Evolutionary conservation across 2,797 vertebrate genomes (phyloP).

Genomic region (Chelon labrosus): DNA sequence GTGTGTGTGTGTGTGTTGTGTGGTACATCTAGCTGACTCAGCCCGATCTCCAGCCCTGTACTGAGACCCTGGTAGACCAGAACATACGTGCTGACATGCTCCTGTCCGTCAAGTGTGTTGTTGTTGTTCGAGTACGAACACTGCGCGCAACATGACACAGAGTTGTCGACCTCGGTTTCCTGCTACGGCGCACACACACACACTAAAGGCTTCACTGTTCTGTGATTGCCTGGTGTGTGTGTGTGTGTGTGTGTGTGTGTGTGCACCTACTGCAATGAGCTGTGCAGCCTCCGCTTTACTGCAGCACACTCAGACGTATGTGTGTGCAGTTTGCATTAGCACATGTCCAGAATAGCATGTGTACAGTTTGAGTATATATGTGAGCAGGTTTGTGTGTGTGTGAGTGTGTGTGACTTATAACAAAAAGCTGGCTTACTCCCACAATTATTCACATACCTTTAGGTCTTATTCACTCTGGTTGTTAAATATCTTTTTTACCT

Average conservation of each 20-base stretch:
- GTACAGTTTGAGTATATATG: background rate
- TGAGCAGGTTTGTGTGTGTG: slow-evolving; percentile 15
- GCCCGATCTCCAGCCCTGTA: slow-evolving; percentile 76
- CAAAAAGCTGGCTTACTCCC: too few relatives aligned
- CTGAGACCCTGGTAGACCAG: slow-evolving; percentile 74
- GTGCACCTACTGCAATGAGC: slow-evolving; percentile 13
- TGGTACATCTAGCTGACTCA: slow-evolving; percentile 70
- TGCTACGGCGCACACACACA: slow-evolving; percentile 1
- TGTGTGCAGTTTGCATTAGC: slow-evolving; percentile 32
- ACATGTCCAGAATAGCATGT: slow-evolving; percentile 26
- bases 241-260: slow-evolving; percentile 16
- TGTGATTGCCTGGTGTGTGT: slow-evolving; percentile 3
- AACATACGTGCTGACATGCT: slow-evolving; percentile 63
- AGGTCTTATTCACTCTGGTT: background rate
- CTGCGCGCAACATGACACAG: slow-evolving; percentile 12
- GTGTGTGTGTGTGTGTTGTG: slow-evolving; percentile 35
- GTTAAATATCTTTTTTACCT: background rate
- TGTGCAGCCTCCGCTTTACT: slow-evolving; percentile 14
- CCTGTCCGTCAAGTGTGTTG: slow-evolving; percentile 46
- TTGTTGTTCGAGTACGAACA: slow-evolving; percentile 15
- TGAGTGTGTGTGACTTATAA: background rate
- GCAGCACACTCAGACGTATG: slow-evolving; percentile 23
- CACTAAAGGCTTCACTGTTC: slow-evolving; percentile 21
- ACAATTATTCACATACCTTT: background rate
- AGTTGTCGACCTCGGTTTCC: slow-evolving; percentile 1